phyloP scores from a whole-genome alignment of 2,113 vertebrate species.

The Sialia sialis region DNA sequence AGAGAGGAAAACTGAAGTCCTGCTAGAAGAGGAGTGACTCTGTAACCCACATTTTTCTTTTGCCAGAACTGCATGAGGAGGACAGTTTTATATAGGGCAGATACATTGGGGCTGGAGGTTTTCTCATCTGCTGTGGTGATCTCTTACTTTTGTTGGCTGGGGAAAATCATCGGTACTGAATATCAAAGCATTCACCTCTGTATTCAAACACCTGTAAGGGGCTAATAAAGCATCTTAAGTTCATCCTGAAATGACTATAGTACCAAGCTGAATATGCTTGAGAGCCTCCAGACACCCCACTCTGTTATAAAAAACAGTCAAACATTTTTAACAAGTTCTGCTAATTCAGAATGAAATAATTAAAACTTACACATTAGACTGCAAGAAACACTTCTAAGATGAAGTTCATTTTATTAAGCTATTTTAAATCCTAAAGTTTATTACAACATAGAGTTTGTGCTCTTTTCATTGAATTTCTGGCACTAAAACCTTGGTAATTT shows the following conservation, averaged over 20 bases:
- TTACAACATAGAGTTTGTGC: conserved; percentile 2
- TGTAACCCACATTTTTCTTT: neutral
- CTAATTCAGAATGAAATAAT: conserved; percentile 61
- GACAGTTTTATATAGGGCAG: neutral
- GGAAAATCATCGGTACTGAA: neutral
- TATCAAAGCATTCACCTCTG: neutral
- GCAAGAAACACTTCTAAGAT: conserved; percentile 41
- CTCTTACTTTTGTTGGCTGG: neutral
- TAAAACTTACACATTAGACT: conserved; percentile 56
- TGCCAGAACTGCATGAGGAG: neutral
- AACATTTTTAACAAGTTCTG: conserved; percentile 57
- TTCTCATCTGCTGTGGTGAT: neutral
- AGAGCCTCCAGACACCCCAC: neutral
- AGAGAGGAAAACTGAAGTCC: neutral
- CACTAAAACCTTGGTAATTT: conserved; percentile 46
- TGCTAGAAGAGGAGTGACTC: neutral
- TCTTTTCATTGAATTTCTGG: conserved; percentile 59
- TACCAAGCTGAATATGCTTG: conserved; percentile 14
- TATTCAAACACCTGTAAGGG: neutral
- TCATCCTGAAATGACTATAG: conserved; percentile 22
- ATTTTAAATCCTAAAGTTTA: conserved; percentile 67
- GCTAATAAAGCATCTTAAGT: neutral
- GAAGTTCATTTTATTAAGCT: conserved; percentile 67
- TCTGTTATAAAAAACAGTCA: conserved; percentile 45
- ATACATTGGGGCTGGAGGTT: neutral